Conservation (phyloP, 2,797 vertebrate genomes). For the Acrocephalus scirpaceus region DNA sequence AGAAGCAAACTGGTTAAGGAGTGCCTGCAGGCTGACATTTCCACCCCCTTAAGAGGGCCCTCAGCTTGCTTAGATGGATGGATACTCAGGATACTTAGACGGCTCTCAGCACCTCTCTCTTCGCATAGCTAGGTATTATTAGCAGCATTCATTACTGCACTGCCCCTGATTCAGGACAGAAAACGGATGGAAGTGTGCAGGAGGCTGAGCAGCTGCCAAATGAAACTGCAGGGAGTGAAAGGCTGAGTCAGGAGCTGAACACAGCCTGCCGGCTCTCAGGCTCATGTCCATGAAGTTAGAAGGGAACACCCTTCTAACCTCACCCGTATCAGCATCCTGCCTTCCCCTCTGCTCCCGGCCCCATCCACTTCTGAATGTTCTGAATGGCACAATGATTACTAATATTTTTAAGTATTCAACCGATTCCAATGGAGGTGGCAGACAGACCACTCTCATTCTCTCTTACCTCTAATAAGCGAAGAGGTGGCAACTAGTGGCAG, state of each 20-base stretch:
- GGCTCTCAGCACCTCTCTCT: not conserved
- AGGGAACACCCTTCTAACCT: not conserved
- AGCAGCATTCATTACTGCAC: not conserved
- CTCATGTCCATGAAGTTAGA: not conserved
- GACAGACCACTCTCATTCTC: not conserved
- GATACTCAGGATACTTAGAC: not conserved
- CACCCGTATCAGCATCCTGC: not conserved
- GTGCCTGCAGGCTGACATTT: not conserved
- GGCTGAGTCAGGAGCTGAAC: not conserved
- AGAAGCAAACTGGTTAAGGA: not conserved
- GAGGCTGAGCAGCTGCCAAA: not conserved
- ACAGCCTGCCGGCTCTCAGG: not conserved
- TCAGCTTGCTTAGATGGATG: not conserved
- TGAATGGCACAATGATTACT: not conserved
- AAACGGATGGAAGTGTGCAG: not conserved
- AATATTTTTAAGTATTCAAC: not conserved
- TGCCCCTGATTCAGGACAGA: not conserved
- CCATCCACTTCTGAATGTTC: not conserved
- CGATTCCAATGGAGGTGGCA: not conserved
- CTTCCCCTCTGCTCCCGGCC: not conserved
- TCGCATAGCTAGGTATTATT: not conserved
- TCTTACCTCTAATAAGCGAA: fast-evolving
- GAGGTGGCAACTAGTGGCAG: not conserved
- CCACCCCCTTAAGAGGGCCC: not conserved
- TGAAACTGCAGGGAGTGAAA: not conserved